These are phyloP conservation scores for Halictus ligatus DNA, from an alignment of 2,888 invertebrate species.

Conservation along the genomic window DNA sequence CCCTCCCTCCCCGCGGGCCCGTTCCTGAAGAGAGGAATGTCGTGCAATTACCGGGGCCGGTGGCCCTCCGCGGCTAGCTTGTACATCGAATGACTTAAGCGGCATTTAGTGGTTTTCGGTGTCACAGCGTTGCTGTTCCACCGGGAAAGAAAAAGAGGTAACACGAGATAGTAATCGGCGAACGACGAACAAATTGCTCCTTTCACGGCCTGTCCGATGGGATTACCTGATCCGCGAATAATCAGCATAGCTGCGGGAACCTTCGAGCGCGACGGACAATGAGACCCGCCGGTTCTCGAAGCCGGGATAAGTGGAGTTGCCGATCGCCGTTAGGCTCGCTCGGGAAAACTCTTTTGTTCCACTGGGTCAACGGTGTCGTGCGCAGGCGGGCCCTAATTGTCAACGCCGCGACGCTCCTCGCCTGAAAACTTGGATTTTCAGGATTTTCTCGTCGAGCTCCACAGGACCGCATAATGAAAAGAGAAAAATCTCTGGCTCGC, in stretches of 20 bases:
- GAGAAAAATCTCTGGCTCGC: no score
- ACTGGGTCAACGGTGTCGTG: neutral
- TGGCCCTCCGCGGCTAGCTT: conserved; percentile 62
- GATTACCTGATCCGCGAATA: conserved; percentile 62
- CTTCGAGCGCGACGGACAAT: conserved; percentile 29
- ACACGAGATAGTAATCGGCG: conserved; percentile 62
- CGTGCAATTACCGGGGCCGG: conserved; percentile 70
- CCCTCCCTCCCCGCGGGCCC: neutral
- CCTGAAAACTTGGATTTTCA: no score
- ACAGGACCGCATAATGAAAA: no score
- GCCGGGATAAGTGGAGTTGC: neutral
- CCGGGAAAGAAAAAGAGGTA: conserved; percentile 47
- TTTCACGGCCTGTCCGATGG: conserved; percentile 59
- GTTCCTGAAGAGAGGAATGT: conserved; percentile 67
- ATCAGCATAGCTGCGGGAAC: conserved; percentile 45
- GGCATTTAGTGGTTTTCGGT: conserved; percentile 73
- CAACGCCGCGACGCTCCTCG: neutral
- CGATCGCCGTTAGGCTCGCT: neutral
- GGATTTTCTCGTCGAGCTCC: no score
- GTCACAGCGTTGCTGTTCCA: conserved; percentile 60
- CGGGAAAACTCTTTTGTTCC: neutral
- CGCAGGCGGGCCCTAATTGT: neutral
- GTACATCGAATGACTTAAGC: conserved; percentile 72
- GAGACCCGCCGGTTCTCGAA: conserved; percentile 1
- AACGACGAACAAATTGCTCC: conserved; percentile 68